Evolutionary conservation across 2,113 vertebrate species (phyloP), one percentile per base, ranked within the genome.

Genomic region (Ornithorhynchus anatinus): DNA sequence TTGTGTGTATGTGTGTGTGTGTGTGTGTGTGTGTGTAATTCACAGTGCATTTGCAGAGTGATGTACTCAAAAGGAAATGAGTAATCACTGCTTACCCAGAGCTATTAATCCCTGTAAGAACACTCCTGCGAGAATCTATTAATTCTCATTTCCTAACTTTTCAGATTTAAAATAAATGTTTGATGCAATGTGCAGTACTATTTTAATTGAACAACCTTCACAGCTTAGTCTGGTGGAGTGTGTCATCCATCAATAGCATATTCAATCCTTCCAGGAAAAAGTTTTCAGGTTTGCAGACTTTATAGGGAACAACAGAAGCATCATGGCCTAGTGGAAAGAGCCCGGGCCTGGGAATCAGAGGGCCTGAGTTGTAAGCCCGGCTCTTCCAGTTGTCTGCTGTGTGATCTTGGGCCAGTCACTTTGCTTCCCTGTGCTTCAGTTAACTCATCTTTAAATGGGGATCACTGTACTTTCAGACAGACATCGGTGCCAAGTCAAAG

Each of bases 61-160:
- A 57, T 1, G 59, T 60, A 86, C 76, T 80, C 59, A 77, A 80
- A 82, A 76, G 60, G 79, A 90, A 89, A 86, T 77, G 86, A 89
- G 53, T 88, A 81, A 85, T 75, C 35, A 73, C 48, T 17, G 59
- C 47, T 76, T 44, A 59, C 77, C 77, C 84, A 35, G 72, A 86
- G 61, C 72, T 66, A 78, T 76, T 81, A 79, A 81, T 84, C 59
- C 69, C 35, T 47, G 75, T 59, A 78, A 79, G 71, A 45, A 48
- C 1, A 19, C 40, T 87, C 59, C 76, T 77, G 59, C 44, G n/a
- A 56, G 62, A 69, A 84, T 68, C 73, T 73, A 81, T 88, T 86
- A 61, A 87, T 84, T 85, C 82, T 84, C 58, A 83, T 85, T 87
- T 86, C 75, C 61, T 67, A 80, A 44, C 64, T 81, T 89, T 83